Conservation (phyloP, 2,113 vertebrate genomes). For the Pontoporia blainvillei region DNA sequence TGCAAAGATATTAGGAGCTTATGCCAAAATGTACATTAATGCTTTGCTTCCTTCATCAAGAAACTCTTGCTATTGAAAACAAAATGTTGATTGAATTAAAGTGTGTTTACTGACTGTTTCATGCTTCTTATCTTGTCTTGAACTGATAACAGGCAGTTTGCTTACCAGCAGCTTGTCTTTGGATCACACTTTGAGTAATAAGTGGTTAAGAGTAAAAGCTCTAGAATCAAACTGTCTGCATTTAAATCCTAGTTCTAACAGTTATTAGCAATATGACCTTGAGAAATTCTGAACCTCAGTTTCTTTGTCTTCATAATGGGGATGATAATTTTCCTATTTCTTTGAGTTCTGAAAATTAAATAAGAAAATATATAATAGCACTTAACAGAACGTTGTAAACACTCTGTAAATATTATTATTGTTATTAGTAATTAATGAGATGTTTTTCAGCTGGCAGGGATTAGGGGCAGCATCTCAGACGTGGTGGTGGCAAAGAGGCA, state of each 20-base stretch:
- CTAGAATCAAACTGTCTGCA: neutral
- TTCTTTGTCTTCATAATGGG: neutral
- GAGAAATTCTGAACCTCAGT: neutral
- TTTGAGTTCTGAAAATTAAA: neutral
- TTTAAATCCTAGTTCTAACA: neutral
- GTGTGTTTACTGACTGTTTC: neutral
- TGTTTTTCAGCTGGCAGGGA: neutral
- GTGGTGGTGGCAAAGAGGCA: neutral
- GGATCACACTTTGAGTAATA: neutral
- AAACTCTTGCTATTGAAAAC: constrained; percentile 16
- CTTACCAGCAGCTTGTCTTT: neutral
- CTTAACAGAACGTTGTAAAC: neutral
- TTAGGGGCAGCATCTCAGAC: neutral
- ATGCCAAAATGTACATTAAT: constrained; percentile 28
- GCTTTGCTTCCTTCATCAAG: neutral
- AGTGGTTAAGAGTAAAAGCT: neutral
- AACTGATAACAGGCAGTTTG: neutral
- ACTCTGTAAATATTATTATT: neutral
- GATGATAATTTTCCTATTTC: neutral
- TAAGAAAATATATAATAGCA: constrained; percentile 2
- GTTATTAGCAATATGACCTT: constrained; percentile 5
- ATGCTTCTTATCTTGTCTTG: neutral
- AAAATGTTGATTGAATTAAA: neutral
- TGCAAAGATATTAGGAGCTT: neutral
- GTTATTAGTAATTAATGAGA: neutral